These are phyloP conservation scores for Babyrousa celebensis DNA, from an alignment of 2,797 vertebrate species.

Conservation along the genomic window DNA sequence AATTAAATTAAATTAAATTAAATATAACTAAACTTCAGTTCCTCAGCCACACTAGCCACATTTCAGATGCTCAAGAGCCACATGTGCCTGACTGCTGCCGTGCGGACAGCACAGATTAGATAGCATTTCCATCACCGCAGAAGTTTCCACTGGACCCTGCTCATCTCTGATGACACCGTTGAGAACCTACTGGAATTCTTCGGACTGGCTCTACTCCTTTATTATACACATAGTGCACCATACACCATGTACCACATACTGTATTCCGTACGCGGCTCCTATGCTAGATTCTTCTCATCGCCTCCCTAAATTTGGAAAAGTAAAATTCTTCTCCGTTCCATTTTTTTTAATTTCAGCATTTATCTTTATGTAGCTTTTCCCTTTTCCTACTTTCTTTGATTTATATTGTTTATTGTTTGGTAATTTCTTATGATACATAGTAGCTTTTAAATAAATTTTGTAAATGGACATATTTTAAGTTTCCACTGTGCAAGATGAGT, in stretches of 20 bases:
- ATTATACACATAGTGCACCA: not conserved
- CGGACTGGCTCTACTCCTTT: too few relatives aligned
- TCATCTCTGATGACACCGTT: too few relatives aligned
- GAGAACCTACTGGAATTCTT: not conserved
- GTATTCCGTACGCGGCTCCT: not conserved
- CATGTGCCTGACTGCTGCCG: not conserved
- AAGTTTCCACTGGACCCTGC: too few relatives aligned
- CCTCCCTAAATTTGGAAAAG: not conserved
- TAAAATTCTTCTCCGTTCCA: not conserved
- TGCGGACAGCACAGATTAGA: not conserved
- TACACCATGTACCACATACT: not conserved
- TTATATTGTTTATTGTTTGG: not conserved
- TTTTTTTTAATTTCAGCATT: not conserved
- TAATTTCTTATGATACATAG: not conserved
- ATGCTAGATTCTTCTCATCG: not conserved
- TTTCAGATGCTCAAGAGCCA: not conserved
- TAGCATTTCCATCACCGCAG: not conserved
- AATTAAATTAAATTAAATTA: not conserved
- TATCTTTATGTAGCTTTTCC: slow-evolving; percentile 1
- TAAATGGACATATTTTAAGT: not conserved
- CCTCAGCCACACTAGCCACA: not conserved
- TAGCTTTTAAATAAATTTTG: slow-evolving; percentile 20
- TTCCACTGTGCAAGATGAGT: not conserved
- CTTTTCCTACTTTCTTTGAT: not conserved
- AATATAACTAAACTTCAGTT: not conserved